Evolutionary conservation across 2,888 invertebrate genomes (phyloP).

Genomic region (Teleiodes luculella): DNA sequence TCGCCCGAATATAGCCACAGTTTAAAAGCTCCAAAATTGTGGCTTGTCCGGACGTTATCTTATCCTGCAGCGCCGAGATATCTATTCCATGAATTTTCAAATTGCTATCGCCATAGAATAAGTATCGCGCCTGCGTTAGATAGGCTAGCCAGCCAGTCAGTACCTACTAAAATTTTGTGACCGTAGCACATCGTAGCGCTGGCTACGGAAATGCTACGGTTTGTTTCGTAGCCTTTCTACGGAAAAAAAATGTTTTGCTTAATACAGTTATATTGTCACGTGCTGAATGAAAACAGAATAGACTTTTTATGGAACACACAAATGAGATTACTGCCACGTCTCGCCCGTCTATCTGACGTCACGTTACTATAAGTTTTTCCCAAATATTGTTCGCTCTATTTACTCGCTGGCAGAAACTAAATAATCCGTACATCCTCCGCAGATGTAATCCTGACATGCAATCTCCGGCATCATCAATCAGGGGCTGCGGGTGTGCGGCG

Average conservation of each 20-base stretch:
- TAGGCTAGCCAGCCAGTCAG: no score
- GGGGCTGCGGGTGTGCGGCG: slow-evolving; percentile 29
- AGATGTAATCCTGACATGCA: slow-evolving; percentile 75
- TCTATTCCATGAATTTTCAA: slow-evolving; percentile 10
- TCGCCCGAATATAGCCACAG: slow-evolving; percentile 41
- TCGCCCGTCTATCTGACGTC: slow-evolving; percentile 31
- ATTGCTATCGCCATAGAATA: background rate
- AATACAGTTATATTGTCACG: slow-evolving; percentile 5
- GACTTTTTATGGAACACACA: slow-evolving; percentile 32
- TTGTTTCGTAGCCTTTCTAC: no score
- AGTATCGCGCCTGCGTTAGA: background rate
- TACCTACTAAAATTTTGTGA: background rate
- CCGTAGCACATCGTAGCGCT: no score
- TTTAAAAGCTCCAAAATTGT: slow-evolving; percentile 38
- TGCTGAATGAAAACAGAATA: slow-evolving; percentile 22
- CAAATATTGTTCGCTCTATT: slow-evolving; percentile 55
- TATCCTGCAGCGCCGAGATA: background rate
- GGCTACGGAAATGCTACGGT: no score
- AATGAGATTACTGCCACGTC: slow-evolving; percentile 33
- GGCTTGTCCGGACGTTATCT: slow-evolving; percentile 1
- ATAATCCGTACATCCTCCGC: slow-evolving; percentile 71
- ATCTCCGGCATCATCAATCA: slow-evolving; percentile 74
- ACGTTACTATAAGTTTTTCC: slow-evolving; percentile 40
- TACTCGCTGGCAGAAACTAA: slow-evolving; percentile 58
- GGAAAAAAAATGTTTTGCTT: background rate